phyloP scores from a whole-genome alignment of 1,140 invertebrate genomes.

The Trichonephila inaurata region DNA sequence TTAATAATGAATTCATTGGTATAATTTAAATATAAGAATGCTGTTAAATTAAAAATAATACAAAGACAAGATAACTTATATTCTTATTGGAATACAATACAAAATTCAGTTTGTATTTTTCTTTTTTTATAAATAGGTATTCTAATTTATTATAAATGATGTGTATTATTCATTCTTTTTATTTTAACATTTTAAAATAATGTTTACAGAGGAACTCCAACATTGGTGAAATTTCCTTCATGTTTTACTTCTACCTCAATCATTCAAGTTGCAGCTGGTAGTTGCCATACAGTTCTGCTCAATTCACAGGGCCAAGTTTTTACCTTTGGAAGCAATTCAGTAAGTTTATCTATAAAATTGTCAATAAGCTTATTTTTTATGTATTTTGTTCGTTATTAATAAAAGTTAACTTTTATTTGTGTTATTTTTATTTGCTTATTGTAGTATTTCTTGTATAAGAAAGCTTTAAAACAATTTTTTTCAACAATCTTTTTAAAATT shows the following conservation, averaged over 20 bases:
- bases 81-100: too few relatives aligned
- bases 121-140: neutral
- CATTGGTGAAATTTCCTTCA: slow-evolving; percentile 88
- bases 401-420: neutral
- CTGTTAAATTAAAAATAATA: too few relatives aligned
- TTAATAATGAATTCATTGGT: too few relatives aligned
- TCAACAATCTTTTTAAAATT: too few relatives aligned
- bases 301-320: slow-evolving; percentile 94
- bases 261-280: slow-evolving; percentile 92
- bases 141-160: neutral
- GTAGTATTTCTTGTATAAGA: too few relatives aligned
- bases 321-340: slow-evolving; percentile 95
- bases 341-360: slow-evolving; percentile 79
- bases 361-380: too few relatives aligned
- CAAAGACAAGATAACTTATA: too few relatives aligned
- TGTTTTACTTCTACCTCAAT: slow-evolving; percentile 80
- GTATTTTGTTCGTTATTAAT: neutral
- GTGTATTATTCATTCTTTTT: neutral
- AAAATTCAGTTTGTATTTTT: too few relatives aligned
- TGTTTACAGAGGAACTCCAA: slow-evolving; percentile 86
- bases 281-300: slow-evolving; percentile 96
- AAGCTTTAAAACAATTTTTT: too few relatives aligned
- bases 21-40: too few relatives aligned
- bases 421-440: too few relatives aligned
- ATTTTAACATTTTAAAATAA: neutral